Conservation (phyloP, 2,797 vertebrate species). For the Arrhamphus sclerolepis region DNA sequence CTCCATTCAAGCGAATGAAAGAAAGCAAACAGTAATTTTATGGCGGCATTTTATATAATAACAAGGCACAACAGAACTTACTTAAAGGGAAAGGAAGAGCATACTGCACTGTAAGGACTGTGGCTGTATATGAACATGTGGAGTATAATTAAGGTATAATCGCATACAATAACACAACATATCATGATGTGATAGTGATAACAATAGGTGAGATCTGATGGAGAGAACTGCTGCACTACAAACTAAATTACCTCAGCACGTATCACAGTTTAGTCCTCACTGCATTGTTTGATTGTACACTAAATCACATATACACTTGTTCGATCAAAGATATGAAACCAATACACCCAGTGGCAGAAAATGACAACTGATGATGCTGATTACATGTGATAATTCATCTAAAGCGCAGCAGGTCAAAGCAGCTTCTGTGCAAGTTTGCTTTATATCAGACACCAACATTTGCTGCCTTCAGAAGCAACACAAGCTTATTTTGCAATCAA, state of each 20-base stretch:
- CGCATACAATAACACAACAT: background rate
- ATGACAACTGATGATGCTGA: constrained; percentile 30
- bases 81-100: constrained; percentile 5
- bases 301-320: background rate
- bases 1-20: constrained; percentile 11
- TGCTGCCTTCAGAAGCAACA: constrained; percentile 4
- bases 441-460: background rate
- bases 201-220: background rate
- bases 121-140: background rate
- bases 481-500: constrained; percentile 14
- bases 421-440: constrained; percentile 4
- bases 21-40: constrained; percentile 20
- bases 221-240: background rate
- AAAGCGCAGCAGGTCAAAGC: constrained; percentile 8
- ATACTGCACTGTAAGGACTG: background rate
- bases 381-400: constrained; percentile 31
- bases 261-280: background rate
- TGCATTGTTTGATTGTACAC: background rate
- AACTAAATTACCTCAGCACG: constrained; percentile 3
- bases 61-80: constrained; percentile 9
- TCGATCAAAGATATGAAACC: constrained; percentile 18
- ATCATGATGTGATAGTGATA: background rate
- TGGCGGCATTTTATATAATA: background rate
- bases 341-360: constrained; percentile 5
- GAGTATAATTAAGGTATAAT: constrained; percentile 17